Base-by-base conservation (phyloP, 2,113 vertebrate species). In the Lepus europaeus region DNA sequence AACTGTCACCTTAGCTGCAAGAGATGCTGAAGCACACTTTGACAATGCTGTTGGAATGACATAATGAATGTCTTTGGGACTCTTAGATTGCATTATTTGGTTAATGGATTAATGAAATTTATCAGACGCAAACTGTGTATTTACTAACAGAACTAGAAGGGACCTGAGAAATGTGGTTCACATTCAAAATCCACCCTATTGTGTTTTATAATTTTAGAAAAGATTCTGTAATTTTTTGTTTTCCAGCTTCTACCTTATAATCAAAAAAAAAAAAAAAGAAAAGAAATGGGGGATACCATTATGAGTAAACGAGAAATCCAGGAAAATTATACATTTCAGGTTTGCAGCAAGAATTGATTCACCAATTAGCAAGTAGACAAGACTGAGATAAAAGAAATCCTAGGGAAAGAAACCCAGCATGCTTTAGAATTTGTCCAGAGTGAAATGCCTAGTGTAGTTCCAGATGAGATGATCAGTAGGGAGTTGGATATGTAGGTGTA, bases 21-120 rank as follows among this genome's bases (percentile, higher is more conserved):
- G 19, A 36, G 19, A 93, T 88, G 27, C 4, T 83, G 78, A 90
- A 56, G 13, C 70, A 45, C 49, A 7, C 17, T 84, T 86, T 85
- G 33, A 83, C 82, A 92, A 56, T 90, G 56, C 33, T 83, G 27
- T 64, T 12, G n/a, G 70, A 74, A 45, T 69, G 6, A 64, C 2
- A 69, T 49, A 23, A 33, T 69, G n/a, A 39, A 33, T 80, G n/a
- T 85, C 6, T 92, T 87, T 70, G 29, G 20, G 14, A 79, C 9
- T 86, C 33, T n/a, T 36, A 69, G 63, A 56, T 73, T 91, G 36
- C 4, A 45, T n/a, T 74, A 2, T 89, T 92, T 91, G 45, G 3
- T 84, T 87, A 81, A 33, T 49, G 63, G 73, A 23, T 39, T 74
- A 85, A 66, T 92, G 89, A 93, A 78, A 31, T 83, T 12, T 91